A percentile compares a stretch with the other conserved stretches of the same genome.
These are phyloP conservation scores for Hybognathus amarus DNA, from an alignment of 2,797 vertebrate species.

Conservation along the genomic window DNA sequence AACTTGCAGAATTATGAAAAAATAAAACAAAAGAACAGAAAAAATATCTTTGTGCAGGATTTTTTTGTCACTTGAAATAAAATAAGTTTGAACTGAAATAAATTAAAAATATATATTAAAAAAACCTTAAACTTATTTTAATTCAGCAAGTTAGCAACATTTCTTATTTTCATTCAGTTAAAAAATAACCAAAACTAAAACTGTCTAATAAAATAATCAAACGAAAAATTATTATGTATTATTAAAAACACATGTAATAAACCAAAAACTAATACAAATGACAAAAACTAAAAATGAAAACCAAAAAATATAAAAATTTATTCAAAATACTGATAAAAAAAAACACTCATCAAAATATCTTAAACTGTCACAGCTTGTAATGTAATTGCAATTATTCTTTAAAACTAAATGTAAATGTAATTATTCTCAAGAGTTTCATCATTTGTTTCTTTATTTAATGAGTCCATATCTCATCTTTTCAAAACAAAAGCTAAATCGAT, in stretches of 20 bases:
- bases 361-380: neutral
- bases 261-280: no score
- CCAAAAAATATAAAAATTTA: no score
- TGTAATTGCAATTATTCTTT: neutral
- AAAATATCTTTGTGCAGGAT: neutral
- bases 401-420: neutral
- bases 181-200: no score
- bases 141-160: neutral
- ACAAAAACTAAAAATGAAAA: no score
- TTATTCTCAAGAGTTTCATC: neutral
- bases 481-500: neutral
- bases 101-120: neutral
- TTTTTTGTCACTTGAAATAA: neutral
- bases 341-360: neutral
- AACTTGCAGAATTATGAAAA: neutral
- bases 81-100: no score
- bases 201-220: no score
- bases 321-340: no score
- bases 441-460: constrained; percentile 6
- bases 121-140: neutral
- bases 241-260: no score
- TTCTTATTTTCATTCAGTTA: neutral
- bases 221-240: no score
- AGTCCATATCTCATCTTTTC: neutral
- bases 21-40: no score